Conservation (phyloP, 2,888 invertebrate genomes). For the Dryocosmus kuriphilus region DNA sequence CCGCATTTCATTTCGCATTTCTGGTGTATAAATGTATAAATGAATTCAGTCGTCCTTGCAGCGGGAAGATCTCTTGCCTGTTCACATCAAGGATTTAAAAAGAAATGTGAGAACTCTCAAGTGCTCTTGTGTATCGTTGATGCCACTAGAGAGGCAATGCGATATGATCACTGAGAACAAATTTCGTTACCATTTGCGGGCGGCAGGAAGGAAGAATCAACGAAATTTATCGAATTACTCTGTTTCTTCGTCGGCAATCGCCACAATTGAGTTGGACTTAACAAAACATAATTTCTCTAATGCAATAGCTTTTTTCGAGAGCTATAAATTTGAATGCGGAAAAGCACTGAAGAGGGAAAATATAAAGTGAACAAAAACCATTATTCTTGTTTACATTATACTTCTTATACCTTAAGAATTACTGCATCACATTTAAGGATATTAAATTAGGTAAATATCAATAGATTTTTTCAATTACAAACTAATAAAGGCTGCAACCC, state of each 20-base stretch:
- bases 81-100: constrained; percentile 29
- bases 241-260: constrained; percentile 12
- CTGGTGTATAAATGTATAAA: constrained; percentile 3
- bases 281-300: constrained; percentile 16
- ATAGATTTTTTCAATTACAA: too few relatives aligned
- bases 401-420: too few relatives aligned
- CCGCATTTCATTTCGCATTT: background rate
- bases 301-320: constrained; percentile 8
- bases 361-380: too few relatives aligned
- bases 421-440: too few relatives aligned
- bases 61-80: constrained; percentile 8
- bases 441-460: too few relatives aligned
- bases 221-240: constrained; percentile 35
- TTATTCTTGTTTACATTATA: too few relatives aligned
- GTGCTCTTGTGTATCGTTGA: constrained; percentile 25
- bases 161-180: constrained; percentile 31
- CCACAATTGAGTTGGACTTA: constrained; percentile 1
- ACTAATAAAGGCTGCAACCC: too few relatives aligned
- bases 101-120: constrained; percentile 28
- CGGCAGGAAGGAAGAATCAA: constrained; percentile 16
- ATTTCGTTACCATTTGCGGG: constrained; percentile 20
- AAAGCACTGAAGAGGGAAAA: background rate
- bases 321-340: background rate
- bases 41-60: constrained; percentile 3
- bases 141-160: constrained; percentile 17